Evolutionary conservation across 1,140 invertebrate genomes (phyloP).

Genomic region (Wiebesia pumilae): DNA sequence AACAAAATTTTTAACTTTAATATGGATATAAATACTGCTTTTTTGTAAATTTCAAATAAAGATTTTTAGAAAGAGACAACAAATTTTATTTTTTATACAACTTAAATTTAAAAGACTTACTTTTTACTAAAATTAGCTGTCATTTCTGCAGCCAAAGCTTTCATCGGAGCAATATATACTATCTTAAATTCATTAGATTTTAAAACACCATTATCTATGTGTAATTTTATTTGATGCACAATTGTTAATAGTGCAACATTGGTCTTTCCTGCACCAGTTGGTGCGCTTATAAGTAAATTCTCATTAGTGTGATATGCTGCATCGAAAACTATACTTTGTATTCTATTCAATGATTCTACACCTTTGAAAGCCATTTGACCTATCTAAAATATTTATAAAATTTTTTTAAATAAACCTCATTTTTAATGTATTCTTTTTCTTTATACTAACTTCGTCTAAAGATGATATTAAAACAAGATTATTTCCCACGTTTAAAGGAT

Average conservation of each 20-base stretch:
- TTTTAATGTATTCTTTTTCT: not conserved
- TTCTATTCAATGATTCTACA: constrained; percentile 91
- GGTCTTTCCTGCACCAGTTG: constrained; percentile 98
- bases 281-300: constrained; percentile 96
- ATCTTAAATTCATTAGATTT: constrained; percentile 97
- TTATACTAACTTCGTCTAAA: constrained; percentile 83
- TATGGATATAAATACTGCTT: not conserved
- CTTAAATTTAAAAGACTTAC: constrained; percentile 44
- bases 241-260: constrained; percentile 97
- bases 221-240: constrained; percentile 90
- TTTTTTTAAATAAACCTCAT: constrained; percentile 21
- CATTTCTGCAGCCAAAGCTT: constrained; percentile 99
- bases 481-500: constrained; percentile 81
- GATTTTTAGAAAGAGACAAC: not conserved
- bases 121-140: constrained; percentile 93
- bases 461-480: constrained; percentile 81
- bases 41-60: not conserved
- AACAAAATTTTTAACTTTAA: not conserved
- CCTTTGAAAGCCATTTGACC: constrained; percentile 91
- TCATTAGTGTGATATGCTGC: constrained; percentile 97
- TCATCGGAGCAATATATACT: constrained; percentile 99
- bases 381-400: constrained; percentile 74
- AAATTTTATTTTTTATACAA: not conserved
- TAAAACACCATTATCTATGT: constrained; percentile 87
- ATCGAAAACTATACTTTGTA: constrained; percentile 97